phyloP scores from a whole-genome alignment of 37 sponge, comb jelly and placozoan species.

The Tethya wilhelma region DNA sequence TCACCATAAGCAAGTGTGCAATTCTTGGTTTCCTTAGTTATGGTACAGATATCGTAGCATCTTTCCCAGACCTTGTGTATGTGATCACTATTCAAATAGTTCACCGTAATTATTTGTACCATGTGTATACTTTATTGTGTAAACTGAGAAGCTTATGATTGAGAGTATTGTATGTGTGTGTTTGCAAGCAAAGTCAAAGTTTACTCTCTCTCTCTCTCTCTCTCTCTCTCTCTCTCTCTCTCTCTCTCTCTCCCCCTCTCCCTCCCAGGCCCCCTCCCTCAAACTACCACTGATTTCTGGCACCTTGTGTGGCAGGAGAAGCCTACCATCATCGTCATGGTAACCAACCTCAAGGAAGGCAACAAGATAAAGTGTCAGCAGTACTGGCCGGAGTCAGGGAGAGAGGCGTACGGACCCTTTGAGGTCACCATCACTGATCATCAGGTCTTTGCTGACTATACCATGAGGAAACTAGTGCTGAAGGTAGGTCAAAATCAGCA shows the following conservation, averaged over 20 bases:
- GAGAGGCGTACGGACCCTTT: conserved; percentile 54
- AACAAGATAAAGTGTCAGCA: conserved; percentile 77
- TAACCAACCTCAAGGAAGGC: conserved; percentile 74
- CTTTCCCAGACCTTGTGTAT: no score
- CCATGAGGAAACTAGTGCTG: conserved; percentile 44
- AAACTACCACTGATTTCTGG: conserved; percentile 77
- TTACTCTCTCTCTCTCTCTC: conserved; percentile 35
- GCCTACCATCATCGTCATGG: conserved; percentile 66
- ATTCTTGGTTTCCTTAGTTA: no score
- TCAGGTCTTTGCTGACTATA: conserved; percentile 47
- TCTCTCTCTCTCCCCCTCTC: conserved; percentile 34
- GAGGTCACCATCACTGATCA: conserved; percentile 48
- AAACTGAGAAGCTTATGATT: no score
- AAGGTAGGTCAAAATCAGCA: no score
- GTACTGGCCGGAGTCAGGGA: conserved; percentile 71
- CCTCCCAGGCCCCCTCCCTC: conserved; percentile 57
- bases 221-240: conserved; percentile 30
- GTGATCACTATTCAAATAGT: background rate
- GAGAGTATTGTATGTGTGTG: background rate
- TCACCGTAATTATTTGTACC: no score
- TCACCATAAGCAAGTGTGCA: no score
- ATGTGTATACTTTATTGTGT: no score
- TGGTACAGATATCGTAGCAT: no score
- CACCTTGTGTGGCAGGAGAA: conserved; percentile 77
- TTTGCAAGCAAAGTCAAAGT: background rate